phyloP scores from a whole-genome alignment of 2,888 invertebrate species.

The Onchidella celtica region DNA sequence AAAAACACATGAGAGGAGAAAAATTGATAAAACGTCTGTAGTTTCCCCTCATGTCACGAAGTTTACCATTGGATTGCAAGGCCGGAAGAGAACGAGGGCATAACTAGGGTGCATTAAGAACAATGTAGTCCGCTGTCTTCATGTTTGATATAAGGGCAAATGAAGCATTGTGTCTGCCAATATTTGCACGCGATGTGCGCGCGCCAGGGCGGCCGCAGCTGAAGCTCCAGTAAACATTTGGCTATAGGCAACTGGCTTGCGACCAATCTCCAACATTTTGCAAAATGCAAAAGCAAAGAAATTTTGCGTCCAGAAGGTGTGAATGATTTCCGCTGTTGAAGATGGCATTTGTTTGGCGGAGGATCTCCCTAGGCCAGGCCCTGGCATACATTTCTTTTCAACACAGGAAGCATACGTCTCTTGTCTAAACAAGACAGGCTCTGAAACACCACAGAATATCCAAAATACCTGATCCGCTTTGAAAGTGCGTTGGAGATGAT shows the following conservation, averaged over 20 bases:
- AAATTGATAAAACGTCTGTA: not conserved
- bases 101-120: conserved; percentile 27
- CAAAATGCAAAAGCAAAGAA: conserved; percentile 50
- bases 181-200: conserved; percentile 36
- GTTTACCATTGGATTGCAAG: conserved; percentile 26
- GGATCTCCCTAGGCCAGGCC: conserved; percentile 11
- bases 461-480: conserved; percentile 11
- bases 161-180: conserved; percentile 32
- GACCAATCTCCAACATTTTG: conserved; percentile 40
- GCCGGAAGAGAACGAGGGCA: conserved; percentile 38
- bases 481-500: conserved; percentile 1
- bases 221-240: conserved; percentile 24
- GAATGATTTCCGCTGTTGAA: conserved; percentile 46
- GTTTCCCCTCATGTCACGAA: not conserved
- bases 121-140: conserved; percentile 34
- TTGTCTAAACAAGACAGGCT: conserved; percentile 11
- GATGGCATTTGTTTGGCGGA: conserved; percentile 27
- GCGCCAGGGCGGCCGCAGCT: conserved; percentile 25
- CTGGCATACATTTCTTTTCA: conserved; percentile 19
- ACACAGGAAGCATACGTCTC: conserved; percentile 45
- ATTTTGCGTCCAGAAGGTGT: conserved; percentile 43
- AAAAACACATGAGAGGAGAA: not conserved
- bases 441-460: not conserved
- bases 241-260: conserved; percentile 27
- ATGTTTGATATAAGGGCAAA: conserved; percentile 34